Conservation (phyloP, 2,888 invertebrate genomes). For the Falcaria lacertinaria region DNA sequence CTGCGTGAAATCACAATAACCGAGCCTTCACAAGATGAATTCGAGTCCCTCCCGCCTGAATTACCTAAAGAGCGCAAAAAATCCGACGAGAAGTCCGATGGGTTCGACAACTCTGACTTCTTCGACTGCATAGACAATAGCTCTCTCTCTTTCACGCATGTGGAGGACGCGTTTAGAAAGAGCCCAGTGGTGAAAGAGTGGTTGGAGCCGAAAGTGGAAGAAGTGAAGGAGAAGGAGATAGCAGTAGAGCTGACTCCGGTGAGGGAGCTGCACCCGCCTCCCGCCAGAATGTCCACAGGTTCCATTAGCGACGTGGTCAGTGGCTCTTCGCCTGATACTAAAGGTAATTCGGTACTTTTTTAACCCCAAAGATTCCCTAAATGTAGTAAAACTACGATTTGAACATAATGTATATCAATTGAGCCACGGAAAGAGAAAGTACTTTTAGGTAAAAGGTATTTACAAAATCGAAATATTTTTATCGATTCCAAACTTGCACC, state of each 20-base stretch:
- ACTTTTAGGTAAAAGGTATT: too few relatives aligned
- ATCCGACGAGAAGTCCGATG: constrained; percentile 75
- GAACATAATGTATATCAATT: too few relatives aligned
- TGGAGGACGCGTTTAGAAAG: constrained; percentile 74
- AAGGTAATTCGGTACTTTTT: constrained; percentile 41
- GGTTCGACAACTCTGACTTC: constrained; percentile 74
- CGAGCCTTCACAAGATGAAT: constrained; percentile 78
- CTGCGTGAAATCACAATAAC: constrained; percentile 86
- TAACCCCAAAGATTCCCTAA: not conserved
- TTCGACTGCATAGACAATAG: constrained; percentile 76
- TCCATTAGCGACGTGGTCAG: constrained; percentile 82
- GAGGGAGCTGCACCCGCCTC: constrained; percentile 55
- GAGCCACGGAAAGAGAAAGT: too few relatives aligned
- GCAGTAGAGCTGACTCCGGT: constrained; percentile 31
- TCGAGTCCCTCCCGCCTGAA: constrained; percentile 69
- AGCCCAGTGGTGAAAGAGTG: constrained; percentile 64
- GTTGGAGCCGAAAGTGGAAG: constrained; percentile 51
- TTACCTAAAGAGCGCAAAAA: constrained; percentile 70
- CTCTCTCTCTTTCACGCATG: constrained; percentile 70
- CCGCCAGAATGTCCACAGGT: constrained; percentile 78
- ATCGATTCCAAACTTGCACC: too few relatives aligned
- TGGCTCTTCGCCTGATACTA: constrained; percentile 83
- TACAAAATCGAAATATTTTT: too few relatives aligned
- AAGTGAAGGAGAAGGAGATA: constrained; percentile 36
- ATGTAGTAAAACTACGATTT: too few relatives aligned